Conservation (phyloP, 2,797 vertebrate genomes). For the Mallotus villosus region DNA sequence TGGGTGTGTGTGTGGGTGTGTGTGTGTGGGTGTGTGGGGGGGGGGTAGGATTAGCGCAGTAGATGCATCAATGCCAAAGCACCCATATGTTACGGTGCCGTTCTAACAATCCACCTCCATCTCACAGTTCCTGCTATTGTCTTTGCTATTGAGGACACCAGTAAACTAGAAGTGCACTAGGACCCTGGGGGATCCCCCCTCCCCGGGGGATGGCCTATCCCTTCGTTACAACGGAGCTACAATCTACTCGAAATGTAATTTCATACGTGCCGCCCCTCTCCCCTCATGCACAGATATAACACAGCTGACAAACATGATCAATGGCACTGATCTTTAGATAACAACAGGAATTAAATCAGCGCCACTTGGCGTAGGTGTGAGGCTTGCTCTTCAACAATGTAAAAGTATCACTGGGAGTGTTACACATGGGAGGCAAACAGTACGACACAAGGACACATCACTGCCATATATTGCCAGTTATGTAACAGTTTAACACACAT, state of each 20-base stretch:
- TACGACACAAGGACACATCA: no score
- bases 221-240: constrained; percentile 14
- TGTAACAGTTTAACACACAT: no score
- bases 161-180: neutral
- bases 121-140: no score
- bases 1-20: no score
- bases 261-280: constrained; percentile 33
- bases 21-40: no score
- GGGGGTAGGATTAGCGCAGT: no score
- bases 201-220: neutral
- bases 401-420: neutral
- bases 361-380: constrained; percentile 49
- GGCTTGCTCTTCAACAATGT: neutral
- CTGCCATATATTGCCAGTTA: no score
- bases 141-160: no score
- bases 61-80: no score
- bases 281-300: constrained; percentile 55
- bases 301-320: constrained; percentile 52
- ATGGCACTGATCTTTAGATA: constrained; percentile 57
- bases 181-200: neutral
- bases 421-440: no score
- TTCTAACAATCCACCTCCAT: no score
- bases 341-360: constrained; percentile 55
- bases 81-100: no score
- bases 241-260: constrained; percentile 52